These are phyloP conservation scores for Todiramphus chloris DNA, from an alignment of 2,113 vertebrate species.

Conservation along the genomic window DNA sequence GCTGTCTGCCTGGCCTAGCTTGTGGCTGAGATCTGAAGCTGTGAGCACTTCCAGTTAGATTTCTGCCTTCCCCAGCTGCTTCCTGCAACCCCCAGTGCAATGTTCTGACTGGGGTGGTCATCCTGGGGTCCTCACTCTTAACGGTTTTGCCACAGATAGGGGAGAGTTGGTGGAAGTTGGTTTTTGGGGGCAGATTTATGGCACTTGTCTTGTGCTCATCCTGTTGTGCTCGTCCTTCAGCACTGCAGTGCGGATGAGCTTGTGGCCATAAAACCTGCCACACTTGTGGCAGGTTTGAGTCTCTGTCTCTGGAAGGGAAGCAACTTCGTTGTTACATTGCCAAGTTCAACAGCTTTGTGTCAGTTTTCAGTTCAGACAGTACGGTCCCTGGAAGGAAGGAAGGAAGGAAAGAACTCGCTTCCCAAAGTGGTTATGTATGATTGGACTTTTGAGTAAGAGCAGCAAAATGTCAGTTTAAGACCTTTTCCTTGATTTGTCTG, in stretches of 20 bases:
- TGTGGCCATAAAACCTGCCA: neutral
- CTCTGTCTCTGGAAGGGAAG: neutral
- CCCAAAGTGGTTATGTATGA: neutral
- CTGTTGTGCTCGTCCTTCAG: neutral
- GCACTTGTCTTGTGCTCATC: neutral
- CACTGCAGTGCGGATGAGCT: neutral
- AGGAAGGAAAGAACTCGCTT: neutral
- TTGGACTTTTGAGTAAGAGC: neutral
- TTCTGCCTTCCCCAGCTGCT: neutral
- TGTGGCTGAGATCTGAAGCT: neutral
- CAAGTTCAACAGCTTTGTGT: neutral
- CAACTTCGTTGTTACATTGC: neutral
- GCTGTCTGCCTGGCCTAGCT: neutral
- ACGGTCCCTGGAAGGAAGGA: neutral
- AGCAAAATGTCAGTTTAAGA: neutral
- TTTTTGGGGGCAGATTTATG: neutral
- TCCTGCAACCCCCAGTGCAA: neutral
- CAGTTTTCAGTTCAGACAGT: neutral
- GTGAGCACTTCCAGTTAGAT: neutral
- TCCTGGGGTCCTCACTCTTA: neutral
- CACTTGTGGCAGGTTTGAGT: neutral
- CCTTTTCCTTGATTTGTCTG: neutral
- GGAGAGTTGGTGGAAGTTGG: neutral
- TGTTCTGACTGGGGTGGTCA: neutral
- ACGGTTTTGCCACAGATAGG: neutral